These are phyloP conservation scores for Blera fallax DNA, from an alignment of 2,888 invertebrate species.

Conservation along the genomic window DNA sequence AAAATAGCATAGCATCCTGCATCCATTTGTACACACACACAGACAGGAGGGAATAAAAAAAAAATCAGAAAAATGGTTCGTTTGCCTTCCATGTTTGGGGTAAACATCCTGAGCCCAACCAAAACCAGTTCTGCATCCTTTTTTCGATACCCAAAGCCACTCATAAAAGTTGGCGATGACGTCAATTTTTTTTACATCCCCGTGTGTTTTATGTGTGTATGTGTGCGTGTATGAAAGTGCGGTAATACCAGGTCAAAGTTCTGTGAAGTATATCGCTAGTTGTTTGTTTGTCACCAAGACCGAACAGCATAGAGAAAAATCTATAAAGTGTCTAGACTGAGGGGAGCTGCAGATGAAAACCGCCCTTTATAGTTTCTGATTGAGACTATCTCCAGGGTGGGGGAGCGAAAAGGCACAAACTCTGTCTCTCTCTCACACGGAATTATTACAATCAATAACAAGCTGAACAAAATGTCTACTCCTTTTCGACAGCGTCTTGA, in stretches of 20 bases:
- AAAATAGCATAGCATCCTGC: conserved; percentile 65
- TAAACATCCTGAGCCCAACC: conserved; percentile 67
- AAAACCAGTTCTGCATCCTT: conserved; percentile 49
- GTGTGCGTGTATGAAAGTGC: conserved; percentile 12
- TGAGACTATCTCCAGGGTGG: conserved; percentile 11
- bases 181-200: conserved; percentile 51
- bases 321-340: conserved; percentile 69
- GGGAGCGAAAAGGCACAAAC: neutral
- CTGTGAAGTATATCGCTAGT: conserved; percentile 61
- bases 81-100: conserved; percentile 46
- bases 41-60: neutral
- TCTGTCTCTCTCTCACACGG: neutral
- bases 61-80: conserved; percentile 26
- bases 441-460: conserved; percentile 63
- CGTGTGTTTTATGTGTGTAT: neutral
- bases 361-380: conserved; percentile 40
- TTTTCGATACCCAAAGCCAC: conserved; percentile 39
- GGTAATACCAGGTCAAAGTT: conserved; percentile 67
- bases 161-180: conserved; percentile 68
- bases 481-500: conserved; percentile 37
- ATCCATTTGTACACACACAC: conserved; percentile 17
- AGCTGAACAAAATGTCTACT: conserved; percentile 22
- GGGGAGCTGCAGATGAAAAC: conserved; percentile 27
- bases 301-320: conserved; percentile 52
- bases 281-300: conserved; percentile 66